phyloP scores from a whole-genome alignment of 2,113 vertebrate species.

The Bos taurus region DNA sequence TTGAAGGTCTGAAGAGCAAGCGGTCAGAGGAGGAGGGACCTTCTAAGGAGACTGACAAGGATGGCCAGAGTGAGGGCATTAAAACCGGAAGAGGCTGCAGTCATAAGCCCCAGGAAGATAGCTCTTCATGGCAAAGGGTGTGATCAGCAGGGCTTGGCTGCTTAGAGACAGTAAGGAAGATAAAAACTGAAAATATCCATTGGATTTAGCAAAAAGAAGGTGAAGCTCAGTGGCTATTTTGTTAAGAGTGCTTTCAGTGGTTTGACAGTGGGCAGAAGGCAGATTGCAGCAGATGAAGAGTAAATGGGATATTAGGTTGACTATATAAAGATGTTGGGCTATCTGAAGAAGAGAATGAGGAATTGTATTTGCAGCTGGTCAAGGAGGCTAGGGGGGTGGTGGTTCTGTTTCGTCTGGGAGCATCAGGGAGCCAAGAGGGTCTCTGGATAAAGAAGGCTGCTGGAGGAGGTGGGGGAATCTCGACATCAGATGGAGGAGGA shows the following conservation, averaged over 20 bases:
- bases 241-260: not conserved
- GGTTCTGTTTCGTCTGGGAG: not conserved
- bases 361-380: not conserved
- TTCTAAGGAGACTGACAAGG: not conserved
- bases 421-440: not conserved
- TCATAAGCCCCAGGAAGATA: not conserved
- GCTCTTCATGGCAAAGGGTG: not conserved
- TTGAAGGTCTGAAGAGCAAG: not conserved
- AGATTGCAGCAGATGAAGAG: not conserved
- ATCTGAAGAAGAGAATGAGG: not conserved
- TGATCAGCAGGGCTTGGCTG: not conserved
- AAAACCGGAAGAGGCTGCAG: not conserved
- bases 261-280: not conserved
- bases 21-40: not conserved
- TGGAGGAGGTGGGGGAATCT: not conserved
- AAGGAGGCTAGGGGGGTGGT: not conserved
- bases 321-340: not conserved
- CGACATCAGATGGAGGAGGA: not conserved
- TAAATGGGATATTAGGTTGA: not conserved
- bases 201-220: not conserved
- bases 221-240: not conserved
- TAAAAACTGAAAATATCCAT: not conserved
- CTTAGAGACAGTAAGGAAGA: not conserved
- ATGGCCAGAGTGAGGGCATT: not conserved
- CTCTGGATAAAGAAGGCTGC: not conserved